Conservation (phyloP, 2,113 vertebrate genomes). For the Pterocles burchelli region DNA sequence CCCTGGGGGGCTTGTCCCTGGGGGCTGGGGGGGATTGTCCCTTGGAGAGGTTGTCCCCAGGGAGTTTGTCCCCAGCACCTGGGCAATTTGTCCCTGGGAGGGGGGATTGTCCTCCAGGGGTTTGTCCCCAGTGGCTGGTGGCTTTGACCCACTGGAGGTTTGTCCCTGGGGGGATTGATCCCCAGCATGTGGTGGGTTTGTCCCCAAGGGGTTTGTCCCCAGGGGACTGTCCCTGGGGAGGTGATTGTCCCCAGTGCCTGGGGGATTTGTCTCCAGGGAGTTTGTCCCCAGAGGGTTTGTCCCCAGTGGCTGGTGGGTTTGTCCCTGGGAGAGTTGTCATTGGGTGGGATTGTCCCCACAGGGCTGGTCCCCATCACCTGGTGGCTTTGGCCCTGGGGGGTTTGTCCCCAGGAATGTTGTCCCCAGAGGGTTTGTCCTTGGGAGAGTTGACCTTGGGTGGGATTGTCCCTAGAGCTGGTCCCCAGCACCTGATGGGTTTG, state of each 20-base stretch:
- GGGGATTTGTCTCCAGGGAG: neutral
- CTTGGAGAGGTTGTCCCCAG: neutral
- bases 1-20: neutral
- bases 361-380: too few species aligned
- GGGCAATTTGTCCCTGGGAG: neutral
- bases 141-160: neutral
- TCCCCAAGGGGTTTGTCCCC: neutral
- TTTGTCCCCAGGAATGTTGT: neutral
- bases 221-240: neutral
- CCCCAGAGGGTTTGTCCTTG: too few species aligned
- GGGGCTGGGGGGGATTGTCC: neutral
- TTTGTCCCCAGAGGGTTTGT: too few species aligned
- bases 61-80: neutral
- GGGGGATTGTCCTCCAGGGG: neutral
- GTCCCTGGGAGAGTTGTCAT: neutral
- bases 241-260: neutral
- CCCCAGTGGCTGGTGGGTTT: neutral
- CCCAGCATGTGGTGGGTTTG: neutral
- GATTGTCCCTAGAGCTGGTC: neutral
- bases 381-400: too few species aligned
- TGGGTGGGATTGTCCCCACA: too few species aligned
- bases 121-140: neutral
- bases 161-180: neutral
- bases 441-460: too few species aligned
- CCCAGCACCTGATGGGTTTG: neutral